Conservation (phyloP, 2,113 vertebrate genomes). For the Phalacrocorax carbo region DNA sequence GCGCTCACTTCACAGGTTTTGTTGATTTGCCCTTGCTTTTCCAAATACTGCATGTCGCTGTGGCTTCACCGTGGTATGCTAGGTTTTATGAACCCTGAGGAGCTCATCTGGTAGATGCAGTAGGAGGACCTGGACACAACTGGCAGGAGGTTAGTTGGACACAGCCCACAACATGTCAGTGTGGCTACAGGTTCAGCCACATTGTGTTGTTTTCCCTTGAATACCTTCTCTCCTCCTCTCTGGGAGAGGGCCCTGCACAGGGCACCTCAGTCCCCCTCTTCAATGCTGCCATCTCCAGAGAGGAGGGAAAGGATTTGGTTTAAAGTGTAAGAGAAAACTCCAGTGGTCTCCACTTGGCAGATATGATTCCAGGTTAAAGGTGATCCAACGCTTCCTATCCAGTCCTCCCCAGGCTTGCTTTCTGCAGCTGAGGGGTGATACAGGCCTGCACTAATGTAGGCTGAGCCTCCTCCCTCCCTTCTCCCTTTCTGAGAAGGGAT, state of each 20-base stretch:
- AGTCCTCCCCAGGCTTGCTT: not conserved
- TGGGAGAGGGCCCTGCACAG: not conserved
- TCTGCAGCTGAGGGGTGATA: not conserved
- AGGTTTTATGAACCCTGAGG: not conserved
- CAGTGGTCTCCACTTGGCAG: not conserved
- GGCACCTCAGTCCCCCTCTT: not conserved
- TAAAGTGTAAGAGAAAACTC: not conserved
- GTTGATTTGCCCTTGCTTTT: not conserved
- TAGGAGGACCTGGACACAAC: not conserved
- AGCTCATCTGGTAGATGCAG: not conserved
- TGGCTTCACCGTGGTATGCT: not conserved
- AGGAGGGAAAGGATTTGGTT: not conserved
- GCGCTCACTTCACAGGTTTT: not conserved
- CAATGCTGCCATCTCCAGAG: not conserved
- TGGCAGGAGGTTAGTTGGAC: not conserved
- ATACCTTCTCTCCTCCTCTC: not conserved
- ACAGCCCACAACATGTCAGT: not conserved
- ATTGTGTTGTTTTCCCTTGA: not conserved
- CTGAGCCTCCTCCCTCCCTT: not conserved
- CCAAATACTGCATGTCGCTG: not conserved
- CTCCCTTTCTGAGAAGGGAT: constrained; percentile 6
- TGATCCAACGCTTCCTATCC: not conserved
- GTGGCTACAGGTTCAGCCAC: not conserved
- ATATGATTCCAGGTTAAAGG: not conserved
- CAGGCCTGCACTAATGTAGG: not conserved